Conservation (phyloP, 2,888 invertebrate genomes). For the Tipula vernalis region DNA sequence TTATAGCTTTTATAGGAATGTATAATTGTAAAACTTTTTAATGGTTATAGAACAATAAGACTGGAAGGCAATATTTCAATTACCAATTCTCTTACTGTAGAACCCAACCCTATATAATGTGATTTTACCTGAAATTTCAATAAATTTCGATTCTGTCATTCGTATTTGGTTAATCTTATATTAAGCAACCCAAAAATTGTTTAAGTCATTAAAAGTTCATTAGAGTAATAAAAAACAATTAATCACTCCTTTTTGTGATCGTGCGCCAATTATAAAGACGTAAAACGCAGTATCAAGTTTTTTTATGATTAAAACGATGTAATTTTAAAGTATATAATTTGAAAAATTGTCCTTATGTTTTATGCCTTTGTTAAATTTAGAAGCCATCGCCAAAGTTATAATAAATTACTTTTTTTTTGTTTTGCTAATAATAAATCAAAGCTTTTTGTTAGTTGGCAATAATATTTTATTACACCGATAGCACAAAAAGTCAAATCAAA, state of each 20-base stretch:
- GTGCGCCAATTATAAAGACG: neutral
- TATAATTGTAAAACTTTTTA: neutral
- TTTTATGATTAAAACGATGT: neutral
- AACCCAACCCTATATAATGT: neutral
- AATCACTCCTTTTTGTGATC: neutral
- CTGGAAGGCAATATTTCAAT: neutral
- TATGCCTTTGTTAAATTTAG: neutral
- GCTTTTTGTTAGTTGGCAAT: neutral
- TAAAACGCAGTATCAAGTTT: neutral
- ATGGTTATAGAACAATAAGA: neutral
- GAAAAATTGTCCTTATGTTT: neutral
- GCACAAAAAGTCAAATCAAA: no score
- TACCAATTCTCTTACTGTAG: neutral
- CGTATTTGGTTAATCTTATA: neutral
- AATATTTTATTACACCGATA: no score
- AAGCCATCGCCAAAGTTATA: neutral
- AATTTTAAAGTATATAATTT: neutral
- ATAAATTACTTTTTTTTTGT: neutral
- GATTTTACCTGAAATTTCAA: neutral
- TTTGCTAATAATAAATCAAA: neutral
- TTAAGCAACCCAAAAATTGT: neutral
- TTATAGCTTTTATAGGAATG: neutral
- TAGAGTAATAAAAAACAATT: neutral
- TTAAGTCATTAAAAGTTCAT: neutral
- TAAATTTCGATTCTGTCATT: neutral